phyloP scores from a whole-genome alignment of 1,140 invertebrate genomes.

The Octopus bimaculoides region DNA sequence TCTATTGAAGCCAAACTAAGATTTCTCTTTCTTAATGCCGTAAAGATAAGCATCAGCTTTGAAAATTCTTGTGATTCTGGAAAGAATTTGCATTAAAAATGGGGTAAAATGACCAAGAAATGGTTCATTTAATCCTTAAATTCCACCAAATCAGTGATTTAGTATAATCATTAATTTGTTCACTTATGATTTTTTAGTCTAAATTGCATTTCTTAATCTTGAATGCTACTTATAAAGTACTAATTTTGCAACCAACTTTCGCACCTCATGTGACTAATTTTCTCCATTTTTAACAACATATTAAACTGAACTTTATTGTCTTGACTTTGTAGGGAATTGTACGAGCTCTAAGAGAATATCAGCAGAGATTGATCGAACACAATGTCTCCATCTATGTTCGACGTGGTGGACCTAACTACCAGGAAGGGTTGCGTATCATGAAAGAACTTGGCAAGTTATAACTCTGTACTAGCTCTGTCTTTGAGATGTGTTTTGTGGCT shows the following conservation, averaged over 20 bases:
- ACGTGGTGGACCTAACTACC: conserved; percentile 97
- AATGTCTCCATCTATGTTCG: conserved; percentile 94
- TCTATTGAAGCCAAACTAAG: too few relatives aligned
- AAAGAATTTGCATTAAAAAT: neutral
- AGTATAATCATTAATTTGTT: neutral
- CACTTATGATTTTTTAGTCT: neutral
- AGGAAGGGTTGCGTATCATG: conserved; percentile 80
- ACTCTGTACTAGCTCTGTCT: too few relatives aligned
- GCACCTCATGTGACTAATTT: too few relatives aligned
- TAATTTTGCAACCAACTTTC: too few relatives aligned
- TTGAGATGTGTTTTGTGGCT: too few relatives aligned
- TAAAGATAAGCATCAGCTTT: neutral
- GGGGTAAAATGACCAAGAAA: neutral
- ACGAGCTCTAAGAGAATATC: conserved; percentile 89
- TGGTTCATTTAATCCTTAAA: neutral
- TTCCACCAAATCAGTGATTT: neutral
- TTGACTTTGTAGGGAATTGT: conserved; percentile 77
- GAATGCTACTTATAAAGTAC: too few relatives aligned
- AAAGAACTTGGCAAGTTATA: conserved; percentile 59
- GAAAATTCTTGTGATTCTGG: neutral
- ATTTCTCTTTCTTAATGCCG: too few relatives aligned
- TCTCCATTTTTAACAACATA: neutral
- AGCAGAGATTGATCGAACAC: conserved; percentile 84
- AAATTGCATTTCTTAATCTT: neutral
- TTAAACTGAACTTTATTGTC: neutral